Evolutionary conservation across 2,797 vertebrate genomes (phyloP), one percentile per base, ranked within the genome.

Genomic region (Muraenolepis orangiensis): DNA sequence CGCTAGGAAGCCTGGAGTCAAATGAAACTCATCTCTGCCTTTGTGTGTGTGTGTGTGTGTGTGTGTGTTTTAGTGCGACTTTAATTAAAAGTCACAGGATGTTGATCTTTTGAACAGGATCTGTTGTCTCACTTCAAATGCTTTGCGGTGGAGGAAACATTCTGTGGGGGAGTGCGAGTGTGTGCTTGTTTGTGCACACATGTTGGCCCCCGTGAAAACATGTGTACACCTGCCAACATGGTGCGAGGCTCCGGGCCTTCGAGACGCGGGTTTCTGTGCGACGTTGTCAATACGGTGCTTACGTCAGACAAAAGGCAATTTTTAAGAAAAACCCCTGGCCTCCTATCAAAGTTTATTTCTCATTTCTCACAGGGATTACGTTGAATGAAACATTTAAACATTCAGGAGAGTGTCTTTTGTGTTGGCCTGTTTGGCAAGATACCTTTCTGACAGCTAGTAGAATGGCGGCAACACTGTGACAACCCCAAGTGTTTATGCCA

Each of bases 71-170:
- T 2, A 61, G 26, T 72, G 4, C 12, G 36, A 7, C 80, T 80
- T 36, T 34, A 74, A 77, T 32, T 29, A 23, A n/a, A 38, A 71
- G 57, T 80, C 74, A 72, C 7, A 77, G 66, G 73, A 77, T 4
- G 32, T 66, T 76, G 77, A 76, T n/a, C n/a, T n/a, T n/a, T n/a
- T n/a, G n/a, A n/a, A n/a, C n/a, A n/a, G n/a, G n/a, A n/a, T n/a
- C 74, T 81, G 74, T 74, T 79, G 26, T 74, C 66, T 29, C 72
- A 38, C 38, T 80, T 69, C 81, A 77, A 78, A 76, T 66, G 34
- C 72, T 81, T 69, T 72, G 76, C 75, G 76, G 69, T 23, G 28
- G n/a, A n/a, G n/a, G n/a, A n/a, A n/a, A n/a, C n/a, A n/a, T n/a
- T n/a, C n/a, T n/a, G n/a, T n/a, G n/a, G n/a, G n/a, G n/a, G n/a